These are phyloP conservation scores for Himalopsyche kuldschensis DNA, from an alignment of 2,888 invertebrate species.

Conservation along the genomic window DNA sequence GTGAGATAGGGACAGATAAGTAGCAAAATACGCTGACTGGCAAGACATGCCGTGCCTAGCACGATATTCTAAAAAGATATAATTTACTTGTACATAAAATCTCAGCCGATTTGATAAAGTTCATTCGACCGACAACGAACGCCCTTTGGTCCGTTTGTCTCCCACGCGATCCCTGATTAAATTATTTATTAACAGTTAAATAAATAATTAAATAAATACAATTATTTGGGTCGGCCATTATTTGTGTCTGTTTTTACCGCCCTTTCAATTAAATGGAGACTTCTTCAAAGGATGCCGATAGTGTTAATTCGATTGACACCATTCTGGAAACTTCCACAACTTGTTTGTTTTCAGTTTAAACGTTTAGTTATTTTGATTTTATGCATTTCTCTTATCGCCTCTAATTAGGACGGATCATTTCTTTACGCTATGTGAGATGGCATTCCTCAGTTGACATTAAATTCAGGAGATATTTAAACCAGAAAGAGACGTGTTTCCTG, in stretches of 20 bases:
- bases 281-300: not conserved
- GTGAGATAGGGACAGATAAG: no score
- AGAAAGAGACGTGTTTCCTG: not conserved
- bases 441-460: not conserved
- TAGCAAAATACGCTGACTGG: no score
- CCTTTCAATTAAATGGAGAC: not conserved
- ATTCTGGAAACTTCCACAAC: not conserved
- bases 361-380: not conserved
- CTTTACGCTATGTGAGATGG: not conserved
- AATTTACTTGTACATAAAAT: not conserved
- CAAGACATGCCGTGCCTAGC: no score
- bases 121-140: not conserved
- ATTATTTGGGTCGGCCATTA: not conserved
- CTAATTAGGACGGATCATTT: not conserved
- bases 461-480: not conserved
- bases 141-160: not conserved
- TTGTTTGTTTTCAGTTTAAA: not conserved
- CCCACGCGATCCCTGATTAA: not conserved
- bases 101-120: not conserved
- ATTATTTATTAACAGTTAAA: not conserved
- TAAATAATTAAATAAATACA: not conserved
- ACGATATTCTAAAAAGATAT: no score
- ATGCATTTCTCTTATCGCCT: not conserved
- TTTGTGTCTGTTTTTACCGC: not conserved
- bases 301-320: not conserved